Base-by-base conservation (phyloP, 1,140 invertebrate genomes). In the Drosophila mayri region DNA sequence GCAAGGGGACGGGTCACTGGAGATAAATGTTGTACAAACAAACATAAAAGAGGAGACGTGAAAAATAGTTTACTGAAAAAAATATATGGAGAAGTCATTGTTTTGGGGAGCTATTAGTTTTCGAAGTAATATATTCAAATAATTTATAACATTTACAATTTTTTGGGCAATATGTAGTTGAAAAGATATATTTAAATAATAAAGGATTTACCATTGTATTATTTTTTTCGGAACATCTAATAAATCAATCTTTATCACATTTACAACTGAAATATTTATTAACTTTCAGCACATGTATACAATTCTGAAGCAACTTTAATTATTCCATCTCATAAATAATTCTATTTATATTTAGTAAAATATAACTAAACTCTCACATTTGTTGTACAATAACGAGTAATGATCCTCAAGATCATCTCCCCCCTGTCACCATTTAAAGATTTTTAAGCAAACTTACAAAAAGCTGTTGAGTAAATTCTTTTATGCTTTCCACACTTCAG, bases 1-100 rank as follows among this genome's bases (percentile, higher is more conserved):
- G 12, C 3, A 11, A 14, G 20, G 41, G 43, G 12, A 18, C n/a
- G 52, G 50, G 44, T 59, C 44, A 22, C 30, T 73, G 41, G 37
- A 41, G 49, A 75, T 64, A 75, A 65, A 76, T 68, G 73, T 61
- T 47, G 10, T 41, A 52, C 41, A 61, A 49, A 72, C 28, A 59
- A 49, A 72, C 35, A 59, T 22, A 40, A 72, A 71, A 49, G 65
- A 12, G 28, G 55, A 38, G 11, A 37, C 10, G 44, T 18, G 44
- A 11, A 71, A 41, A 40, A 38, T 35, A 35, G 64, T 68, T 46
- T 40, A 47, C n/a, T 8, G 10, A n/a, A 12, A 43, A 38, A 63
- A 59, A 54, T 2, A 22, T 8, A 0, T 0, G 4, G 4, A 10
- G 8, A 18, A 25, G 30, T 2, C 3, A 43, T 18, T 35, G 20